Evolutionary conservation across 2,113 vertebrate species (phyloP), one percentile per base, ranked within the genome.

Genomic region (Benitochromis conjunctus): DNA sequence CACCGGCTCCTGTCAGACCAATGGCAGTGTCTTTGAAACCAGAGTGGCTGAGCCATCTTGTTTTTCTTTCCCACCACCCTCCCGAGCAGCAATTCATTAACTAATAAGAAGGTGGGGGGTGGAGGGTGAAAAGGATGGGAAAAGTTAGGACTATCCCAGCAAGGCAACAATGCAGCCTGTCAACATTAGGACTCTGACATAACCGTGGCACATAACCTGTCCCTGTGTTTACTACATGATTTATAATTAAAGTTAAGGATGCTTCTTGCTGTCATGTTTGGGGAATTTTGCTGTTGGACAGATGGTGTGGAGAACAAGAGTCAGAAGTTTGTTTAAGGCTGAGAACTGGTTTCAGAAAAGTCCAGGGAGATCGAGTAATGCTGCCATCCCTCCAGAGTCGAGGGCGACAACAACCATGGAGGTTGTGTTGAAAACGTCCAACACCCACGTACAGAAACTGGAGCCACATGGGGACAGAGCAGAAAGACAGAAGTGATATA

Each of bases 21-120:
- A 95, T 93, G 80, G 88, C 87, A 7, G 76, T 96, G 96, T 96
- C 96, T 92, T 95, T 94, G 96, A 96, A 96, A 96, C 92, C 92
- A 14, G 92, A 96, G 92, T 43, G 26, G 90, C 81, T 29, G 41
- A 94, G 91, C 86, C 94, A 87, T 89, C 79, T 91, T 94, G 94
- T 90, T 95, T 93, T 95, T 82, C 94, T 96, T 95, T 95, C 91
- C 94, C 94, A 95, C 90, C 89, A 26, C 89, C 89, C 81, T 89
- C 81, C 90, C 91, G 83, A 93, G 81, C 85, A 88, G 87, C 95
- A 95, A 94, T 95, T 96, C 95, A 96, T 96, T 96, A 96, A 93
- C 95, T 95, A 95, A 95, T 92, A 95, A 94, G 91, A 53, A 14
- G 43, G 43, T 41, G 51, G 51, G 79, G 38, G 26, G 81, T 77